These are phyloP conservation scores for Hololepta plana DNA, from an alignment of 2,888 invertebrate genomes.

Conservation along the genomic window DNA sequence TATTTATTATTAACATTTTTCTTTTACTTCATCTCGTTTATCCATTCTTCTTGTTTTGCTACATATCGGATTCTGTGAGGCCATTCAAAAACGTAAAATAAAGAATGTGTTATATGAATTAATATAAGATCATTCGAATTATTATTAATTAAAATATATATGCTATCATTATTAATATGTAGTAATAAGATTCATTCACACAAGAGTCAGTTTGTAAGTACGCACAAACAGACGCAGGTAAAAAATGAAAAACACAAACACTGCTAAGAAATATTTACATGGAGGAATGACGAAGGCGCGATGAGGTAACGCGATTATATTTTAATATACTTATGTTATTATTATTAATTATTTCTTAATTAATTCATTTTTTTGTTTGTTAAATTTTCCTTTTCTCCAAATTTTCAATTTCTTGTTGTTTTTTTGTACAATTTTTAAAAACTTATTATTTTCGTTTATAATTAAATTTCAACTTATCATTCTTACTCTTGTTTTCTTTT, in stretches of 20 bases:
- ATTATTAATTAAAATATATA: too few relatives aligned
- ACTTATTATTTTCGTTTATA: conserved; percentile 7
- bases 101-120: too few relatives aligned
- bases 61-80: too few relatives aligned
- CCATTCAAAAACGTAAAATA: too few relatives aligned
- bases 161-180: too few relatives aligned
- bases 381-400: background rate
- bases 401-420: conserved; percentile 6
- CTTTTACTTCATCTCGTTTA: too few relatives aligned
- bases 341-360: background rate
- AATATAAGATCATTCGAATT: too few relatives aligned
- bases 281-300: conserved; percentile 11
- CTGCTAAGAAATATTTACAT: conserved; percentile 11
- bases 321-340: conserved; percentile 2
- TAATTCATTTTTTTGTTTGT: background rate
- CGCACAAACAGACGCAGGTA: conserved; percentile 21
- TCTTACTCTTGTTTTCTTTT: conserved; percentile 6
- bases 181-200: too few relatives aligned
- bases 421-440: conserved; percentile 8
- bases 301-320: conserved; percentile 14
- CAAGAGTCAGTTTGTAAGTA: conserved; percentile 21
- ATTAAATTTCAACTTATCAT: conserved; percentile 8
- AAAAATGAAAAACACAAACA: conserved; percentile 22
- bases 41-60: too few relatives aligned
- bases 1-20: too few relatives aligned